A percentile compares a stretch with the other conserved stretches of the same genome.
Evolutionary conservation across 2,113 vertebrate species (phyloP).

Genomic region (Trochalopteron elliotii): DNA sequence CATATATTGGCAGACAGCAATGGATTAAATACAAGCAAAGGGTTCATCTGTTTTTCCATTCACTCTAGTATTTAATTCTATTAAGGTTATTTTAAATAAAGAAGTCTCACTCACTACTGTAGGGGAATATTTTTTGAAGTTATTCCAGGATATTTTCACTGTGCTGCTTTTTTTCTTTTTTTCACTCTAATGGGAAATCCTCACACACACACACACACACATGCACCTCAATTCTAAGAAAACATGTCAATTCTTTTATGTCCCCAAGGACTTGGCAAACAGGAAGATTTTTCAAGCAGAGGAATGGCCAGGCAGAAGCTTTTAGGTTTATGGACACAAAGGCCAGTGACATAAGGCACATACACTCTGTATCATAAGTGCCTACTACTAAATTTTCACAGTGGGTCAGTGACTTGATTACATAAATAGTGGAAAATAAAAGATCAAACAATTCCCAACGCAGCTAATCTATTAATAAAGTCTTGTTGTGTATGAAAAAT

Average conservation of each 20-base stretch:
- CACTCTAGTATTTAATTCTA: background rate
- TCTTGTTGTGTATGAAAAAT: background rate
- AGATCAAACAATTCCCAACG: background rate
- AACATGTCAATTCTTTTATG: background rate
- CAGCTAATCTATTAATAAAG: background rate
- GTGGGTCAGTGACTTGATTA: conserved; percentile 17
- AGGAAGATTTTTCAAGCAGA: background rate
- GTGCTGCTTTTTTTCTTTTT: background rate
- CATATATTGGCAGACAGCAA: background rate
- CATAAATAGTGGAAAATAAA: conserved; percentile 22
- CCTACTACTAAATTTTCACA: conserved; percentile 19
- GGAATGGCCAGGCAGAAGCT: background rate
- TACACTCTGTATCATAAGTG: background rate
- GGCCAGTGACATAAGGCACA: conserved; percentile 37
- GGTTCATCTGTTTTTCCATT: conserved; percentile 19
- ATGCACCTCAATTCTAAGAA: background rate
- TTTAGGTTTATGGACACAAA: conserved; percentile 28
- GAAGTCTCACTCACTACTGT: background rate
- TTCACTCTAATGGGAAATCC: background rate
- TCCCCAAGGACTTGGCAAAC: background rate
- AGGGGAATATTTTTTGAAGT: background rate
- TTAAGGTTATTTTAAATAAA: conserved; percentile 7
- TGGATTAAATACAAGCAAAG: background rate
- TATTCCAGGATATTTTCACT: background rate
- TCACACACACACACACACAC: background rate